Evolutionary conservation across 37 sponge, comb jelly and placozoan genomes (phyloP).

Genomic region (Crambe crambe): DNA sequence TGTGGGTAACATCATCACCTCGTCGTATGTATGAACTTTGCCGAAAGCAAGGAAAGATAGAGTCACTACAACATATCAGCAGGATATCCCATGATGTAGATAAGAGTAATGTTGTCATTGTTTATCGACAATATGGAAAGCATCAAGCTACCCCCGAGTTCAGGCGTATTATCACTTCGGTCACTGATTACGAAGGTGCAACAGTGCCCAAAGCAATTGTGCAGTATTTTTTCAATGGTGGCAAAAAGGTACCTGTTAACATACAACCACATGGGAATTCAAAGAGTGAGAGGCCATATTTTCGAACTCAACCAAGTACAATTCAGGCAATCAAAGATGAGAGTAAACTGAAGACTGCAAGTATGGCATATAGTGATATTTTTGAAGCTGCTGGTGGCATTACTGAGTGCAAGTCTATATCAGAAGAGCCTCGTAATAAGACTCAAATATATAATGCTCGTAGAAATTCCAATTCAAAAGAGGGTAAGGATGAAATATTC

Average conservation of each 20-base stretch:
- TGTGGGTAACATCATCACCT: slow-evolving; percentile 29
- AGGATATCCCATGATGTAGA: neutral
- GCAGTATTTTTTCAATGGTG: neutral
- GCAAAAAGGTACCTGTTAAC: slow-evolving; percentile 2
- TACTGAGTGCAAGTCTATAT: slow-evolving; percentile 7
- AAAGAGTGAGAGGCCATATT: slow-evolving; percentile 1
- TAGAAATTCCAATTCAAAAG: neutral
- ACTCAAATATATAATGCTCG: slow-evolving; percentile 28
- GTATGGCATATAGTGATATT: slow-evolving; percentile 1
- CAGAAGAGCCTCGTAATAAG: slow-evolving; percentile 23
- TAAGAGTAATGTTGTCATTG: too few relatives aligned
- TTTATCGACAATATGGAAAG: too few relatives aligned
- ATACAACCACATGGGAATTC: neutral
- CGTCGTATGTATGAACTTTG: slow-evolving; percentile 17
- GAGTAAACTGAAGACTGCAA: neutral
- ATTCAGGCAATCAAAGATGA: slow-evolving; percentile 6
- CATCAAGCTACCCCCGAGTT: too few relatives aligned
- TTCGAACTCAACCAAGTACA: slow-evolving; percentile 9
- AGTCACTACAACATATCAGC: slow-evolving; percentile 5
- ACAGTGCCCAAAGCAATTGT: too few relatives aligned
- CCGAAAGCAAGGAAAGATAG: neutral
- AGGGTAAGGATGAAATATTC: slow-evolving; percentile 23
- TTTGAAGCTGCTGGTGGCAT: slow-evolving; percentile 11
- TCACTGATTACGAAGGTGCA: too few relatives aligned
- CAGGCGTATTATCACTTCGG: too few relatives aligned